Evolutionary conservation across 2,888 invertebrate species (phyloP).

Genomic region (Campaea margaritaria): DNA sequence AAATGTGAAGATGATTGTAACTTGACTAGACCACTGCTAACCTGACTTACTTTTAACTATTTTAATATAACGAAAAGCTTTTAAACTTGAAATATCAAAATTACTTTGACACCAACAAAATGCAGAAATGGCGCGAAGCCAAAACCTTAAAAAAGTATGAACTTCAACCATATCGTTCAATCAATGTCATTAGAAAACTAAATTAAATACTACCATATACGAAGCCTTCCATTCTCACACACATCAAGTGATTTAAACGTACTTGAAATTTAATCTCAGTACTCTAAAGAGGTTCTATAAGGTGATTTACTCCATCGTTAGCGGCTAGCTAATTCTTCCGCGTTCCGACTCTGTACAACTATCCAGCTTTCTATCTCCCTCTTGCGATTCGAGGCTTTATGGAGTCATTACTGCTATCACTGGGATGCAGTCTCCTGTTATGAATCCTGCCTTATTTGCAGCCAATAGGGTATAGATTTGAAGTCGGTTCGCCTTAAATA

Average conservation of each 20-base stretch:
- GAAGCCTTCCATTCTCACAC: slow-evolving; percentile 18
- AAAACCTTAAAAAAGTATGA: too few species aligned
- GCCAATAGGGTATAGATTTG: slow-evolving; percentile 5
- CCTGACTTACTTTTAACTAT: too few species aligned
- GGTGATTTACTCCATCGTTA: slow-evolving; percentile 81
- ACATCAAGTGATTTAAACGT: slow-evolving; percentile 56
- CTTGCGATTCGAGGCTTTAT: slow-evolving; percentile 68
- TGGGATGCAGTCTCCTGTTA: slow-evolving; percentile 39
- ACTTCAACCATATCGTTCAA: too few species aligned
- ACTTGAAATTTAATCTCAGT: slow-evolving; percentile 68
- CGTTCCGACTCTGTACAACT: slow-evolving; percentile 62
- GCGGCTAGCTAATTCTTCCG: slow-evolving; percentile 78
- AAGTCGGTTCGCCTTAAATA: not conserved
- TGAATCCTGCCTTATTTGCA: not conserved
- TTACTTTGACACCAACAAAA: too few species aligned
- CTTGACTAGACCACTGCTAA: too few species aligned
- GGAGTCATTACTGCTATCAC: slow-evolving; percentile 81
- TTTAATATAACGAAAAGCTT: too few species aligned
- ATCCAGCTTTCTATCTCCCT: slow-evolving; percentile 58
- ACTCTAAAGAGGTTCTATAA: slow-evolving; percentile 62
- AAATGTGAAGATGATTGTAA: too few species aligned
- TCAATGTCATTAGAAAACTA: too few species aligned
- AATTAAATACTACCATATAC: too few species aligned
- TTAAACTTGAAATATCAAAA: too few species aligned
- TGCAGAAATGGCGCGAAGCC: too few species aligned